Evolutionary conservation across 2,888 invertebrate species (phyloP).

Genomic region (Hesperia comma): DNA sequence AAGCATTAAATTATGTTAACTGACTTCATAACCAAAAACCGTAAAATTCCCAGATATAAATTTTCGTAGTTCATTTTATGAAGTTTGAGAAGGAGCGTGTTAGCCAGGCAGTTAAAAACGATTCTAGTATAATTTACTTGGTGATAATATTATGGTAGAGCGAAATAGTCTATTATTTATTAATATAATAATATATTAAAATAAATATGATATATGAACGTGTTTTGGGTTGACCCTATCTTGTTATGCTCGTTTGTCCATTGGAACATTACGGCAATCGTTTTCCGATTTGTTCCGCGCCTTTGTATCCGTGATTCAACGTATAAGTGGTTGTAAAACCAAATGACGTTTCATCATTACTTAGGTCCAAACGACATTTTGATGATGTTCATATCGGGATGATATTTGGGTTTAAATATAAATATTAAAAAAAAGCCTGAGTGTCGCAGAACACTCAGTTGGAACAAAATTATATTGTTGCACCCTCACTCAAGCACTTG

Average conservation of each 20-base stretch:
- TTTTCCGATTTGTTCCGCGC: conserved; percentile 38
- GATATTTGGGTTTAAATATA: neutral
- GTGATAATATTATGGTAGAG: neutral
- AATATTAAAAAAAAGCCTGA: neutral
- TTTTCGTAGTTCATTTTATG: too few species aligned
- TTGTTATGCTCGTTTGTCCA: conserved; percentile 38
- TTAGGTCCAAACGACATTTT: conserved; percentile 16
- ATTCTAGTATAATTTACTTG: neutral
- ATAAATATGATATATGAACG: conserved; percentile 3
- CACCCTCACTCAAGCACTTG: too few species aligned
- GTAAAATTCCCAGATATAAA: too few species aligned
- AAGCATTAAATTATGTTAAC: neutral
- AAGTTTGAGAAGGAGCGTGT: neutral
- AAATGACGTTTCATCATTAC: conserved; percentile 27
- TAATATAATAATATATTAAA: conserved; percentile 22
- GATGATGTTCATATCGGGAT: conserved; percentile 2
- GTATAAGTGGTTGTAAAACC: conserved; percentile 33
- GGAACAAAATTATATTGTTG: too few species aligned
- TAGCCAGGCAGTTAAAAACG: neutral
- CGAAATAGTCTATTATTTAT: conserved; percentile 13
- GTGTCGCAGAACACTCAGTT: too few species aligned
- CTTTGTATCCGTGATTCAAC: conserved; percentile 34
- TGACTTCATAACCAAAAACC: neutral
- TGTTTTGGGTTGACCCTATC: conserved; percentile 17
- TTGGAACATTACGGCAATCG: conserved; percentile 44